A percentile compares a stretch with the other conserved stretches of the same genome.
Evolutionary conservation across 2,888 invertebrate species (phyloP).

Genomic region (Leptinotarsa rubiginosa): DNA sequence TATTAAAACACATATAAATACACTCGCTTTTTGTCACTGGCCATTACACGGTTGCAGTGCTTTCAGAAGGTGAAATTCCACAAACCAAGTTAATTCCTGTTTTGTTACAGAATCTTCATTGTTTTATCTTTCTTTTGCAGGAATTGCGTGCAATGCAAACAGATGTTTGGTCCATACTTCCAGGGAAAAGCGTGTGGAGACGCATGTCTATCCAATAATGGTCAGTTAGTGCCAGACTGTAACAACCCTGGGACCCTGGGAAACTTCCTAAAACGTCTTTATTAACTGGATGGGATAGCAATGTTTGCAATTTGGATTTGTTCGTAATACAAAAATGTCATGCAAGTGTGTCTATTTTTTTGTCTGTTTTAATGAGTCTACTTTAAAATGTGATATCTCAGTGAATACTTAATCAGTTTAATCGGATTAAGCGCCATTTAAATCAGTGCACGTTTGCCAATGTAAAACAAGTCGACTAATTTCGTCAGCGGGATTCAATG

Average conservation of each 20-base stretch:
- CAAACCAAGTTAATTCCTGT: no score
- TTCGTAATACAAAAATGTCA: not conserved
- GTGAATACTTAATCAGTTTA: no score
- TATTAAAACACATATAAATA: no score
- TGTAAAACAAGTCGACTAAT: no score
- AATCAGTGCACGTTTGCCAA: no score
- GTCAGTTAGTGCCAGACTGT: conserved; percentile 65
- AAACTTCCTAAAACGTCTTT: conserved; percentile 62
- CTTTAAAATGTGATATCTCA: no score
- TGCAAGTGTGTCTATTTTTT: not conserved
- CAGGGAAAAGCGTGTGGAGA: conserved; percentile 67
- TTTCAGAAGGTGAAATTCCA: no score
- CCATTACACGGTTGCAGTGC: no score
- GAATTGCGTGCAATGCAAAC: conserved; percentile 68
- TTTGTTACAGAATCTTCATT: not conserved
- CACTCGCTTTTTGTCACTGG: no score
- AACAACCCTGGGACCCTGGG: conserved; percentile 67
- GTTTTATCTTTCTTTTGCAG: conserved; percentile 48
- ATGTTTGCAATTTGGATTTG: not conserved
- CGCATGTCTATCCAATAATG: conserved; percentile 62
- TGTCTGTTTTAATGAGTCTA: no score
- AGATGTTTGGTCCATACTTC: conserved; percentile 69
- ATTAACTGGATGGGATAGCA: conserved; percentile 36
- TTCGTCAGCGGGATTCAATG: no score
- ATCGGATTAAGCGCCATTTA: no score